Evolutionary conservation across 2,797 vertebrate genomes (phyloP), one percentile per base, ranked within the genome.

Genomic region (Takifugu rubripes): DNA sequence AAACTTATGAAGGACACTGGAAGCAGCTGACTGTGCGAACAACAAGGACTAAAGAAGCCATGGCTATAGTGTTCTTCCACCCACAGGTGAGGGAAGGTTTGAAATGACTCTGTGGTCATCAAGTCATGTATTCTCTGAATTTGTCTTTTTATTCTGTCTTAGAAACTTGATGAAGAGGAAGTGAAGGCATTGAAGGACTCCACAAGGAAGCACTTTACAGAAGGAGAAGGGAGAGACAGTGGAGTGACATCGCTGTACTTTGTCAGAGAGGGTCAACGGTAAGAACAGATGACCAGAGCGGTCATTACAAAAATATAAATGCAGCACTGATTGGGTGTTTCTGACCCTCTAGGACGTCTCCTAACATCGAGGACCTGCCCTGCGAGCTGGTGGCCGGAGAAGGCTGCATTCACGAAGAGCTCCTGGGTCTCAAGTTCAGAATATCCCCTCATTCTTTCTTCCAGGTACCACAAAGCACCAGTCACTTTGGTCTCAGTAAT

Each of bases 371-470:
- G 70, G 95, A 95, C 71, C 61, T 98, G 66, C 93, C 94, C 17
- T 91, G 95, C 75, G 95, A 98, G 68, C 93, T 95, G 0, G 86
- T 99, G 56, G 86, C 91, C 6, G 97, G 97, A 56, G 93, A 96
- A 11, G 77, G 78, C 54, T 93, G 91, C 81, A 98, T 99, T 56
- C 89, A 93, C 0, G 97, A 99, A 80, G 93, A 98, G 52, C 86
- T 99, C 49, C 91, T 99, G n/a, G 95, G 94, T 6, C 79, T 99
- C 1, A 92, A 91, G 59, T 99, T 99, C 73, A 90, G 92, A 50
- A 96, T 99, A 74, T 99, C 97, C 49, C 96, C 97, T 49, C 94
- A 98, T 52, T 97, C 97, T 0, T 99, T 99, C 86, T 99, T 99
- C 82, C 97, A 99, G 89, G 97, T 97, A 24, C 26, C 5, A 15